Base-by-base conservation (phyloP, 1,140 invertebrate genomes). In the Choristoneura fumiferana region DNA sequence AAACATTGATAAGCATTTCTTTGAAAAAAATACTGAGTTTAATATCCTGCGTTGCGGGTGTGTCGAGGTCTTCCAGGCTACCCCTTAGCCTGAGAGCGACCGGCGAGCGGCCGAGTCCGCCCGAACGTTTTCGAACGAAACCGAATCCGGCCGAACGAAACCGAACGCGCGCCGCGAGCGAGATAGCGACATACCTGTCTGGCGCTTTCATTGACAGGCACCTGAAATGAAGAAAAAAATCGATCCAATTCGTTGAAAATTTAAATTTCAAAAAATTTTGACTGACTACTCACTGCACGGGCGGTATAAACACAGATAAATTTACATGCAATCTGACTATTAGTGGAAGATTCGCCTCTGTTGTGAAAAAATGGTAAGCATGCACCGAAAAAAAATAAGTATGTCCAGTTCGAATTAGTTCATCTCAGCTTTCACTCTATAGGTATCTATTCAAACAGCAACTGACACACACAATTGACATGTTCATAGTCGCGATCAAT, bases 181-280 rank as follows among this genome's bases (percentile, higher is more conserved):
- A 83, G 72, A 73, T 86, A 86, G 82, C 67, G 77, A 89, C 88
- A 90, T 92, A 92, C 91, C 91, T 92, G 89, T 92, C 91, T 86
- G 91, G 91, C 91, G 91, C 91, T 91, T 92, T 92, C 91, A 92
- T 92, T 91, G 91, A 92, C 91, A 92, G 91, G 91, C 91, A 92
- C 91, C 91, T 92, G 91, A 90, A 92, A 92, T 91, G 90, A 92
- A 91, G 88, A 91, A 90, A 90, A 87, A 90, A 90, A 85, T 88
- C 89, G 81, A 88, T 89, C 89, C 89, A 90, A 90, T 89, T 90
- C 87, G 85, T 87, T 90, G 84, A 87, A 89, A 79, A 87, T 76
- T 79, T 73, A 84, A 87, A 81, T 78, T 81, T 83, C 65, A 65
- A 62, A 70, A 68, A 76, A 84, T 76, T 76, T 75, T 79, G 58